phyloP scores from a whole-genome alignment of 2,888 invertebrate species.

The Pheosia tremula region DNA sequence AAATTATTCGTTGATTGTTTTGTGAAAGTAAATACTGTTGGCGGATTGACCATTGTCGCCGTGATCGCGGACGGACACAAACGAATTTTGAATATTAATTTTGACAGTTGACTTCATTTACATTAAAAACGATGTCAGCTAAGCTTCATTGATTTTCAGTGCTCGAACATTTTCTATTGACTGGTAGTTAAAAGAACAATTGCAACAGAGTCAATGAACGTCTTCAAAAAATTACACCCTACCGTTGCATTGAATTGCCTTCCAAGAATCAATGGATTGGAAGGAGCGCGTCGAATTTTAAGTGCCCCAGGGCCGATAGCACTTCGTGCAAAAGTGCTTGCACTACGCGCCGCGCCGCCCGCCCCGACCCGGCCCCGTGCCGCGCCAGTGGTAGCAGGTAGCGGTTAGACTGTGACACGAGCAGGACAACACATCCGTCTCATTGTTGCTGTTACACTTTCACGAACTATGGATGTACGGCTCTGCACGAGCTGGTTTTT shows the following conservation, averaged over 20 bases:
- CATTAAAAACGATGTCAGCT: neutral
- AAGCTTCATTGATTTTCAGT: neutral
- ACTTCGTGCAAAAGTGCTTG: neutral
- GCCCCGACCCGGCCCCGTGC: too few relatives aligned
- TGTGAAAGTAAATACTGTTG: conserved; percentile 3
- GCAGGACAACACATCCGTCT: neutral
- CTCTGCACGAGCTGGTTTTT: too few relatives aligned
- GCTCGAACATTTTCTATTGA: neutral
- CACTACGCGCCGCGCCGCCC: neutral
- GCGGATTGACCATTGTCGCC: neutral
- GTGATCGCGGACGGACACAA: neutral
- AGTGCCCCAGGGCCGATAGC: neutral
- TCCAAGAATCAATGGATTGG: neutral
- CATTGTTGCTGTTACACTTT: neutral
- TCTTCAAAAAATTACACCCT: neutral
- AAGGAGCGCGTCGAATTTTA: neutral
- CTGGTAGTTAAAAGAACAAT: neutral
- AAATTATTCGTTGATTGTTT: neutral
- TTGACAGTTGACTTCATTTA: neutral
- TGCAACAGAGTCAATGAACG: neutral
- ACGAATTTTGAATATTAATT: too few relatives aligned
- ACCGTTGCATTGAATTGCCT: conserved; percentile 1
- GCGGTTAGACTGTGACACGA: neutral
- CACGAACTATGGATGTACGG: too few relatives aligned
- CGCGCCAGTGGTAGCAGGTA: neutral